Percentiles rank a stretch among this genome's conserved stretches.
Evolutionary conservation across 2,113 vertebrate genomes (phyloP).

Genomic region (Toxostoma redivivum): DNA sequence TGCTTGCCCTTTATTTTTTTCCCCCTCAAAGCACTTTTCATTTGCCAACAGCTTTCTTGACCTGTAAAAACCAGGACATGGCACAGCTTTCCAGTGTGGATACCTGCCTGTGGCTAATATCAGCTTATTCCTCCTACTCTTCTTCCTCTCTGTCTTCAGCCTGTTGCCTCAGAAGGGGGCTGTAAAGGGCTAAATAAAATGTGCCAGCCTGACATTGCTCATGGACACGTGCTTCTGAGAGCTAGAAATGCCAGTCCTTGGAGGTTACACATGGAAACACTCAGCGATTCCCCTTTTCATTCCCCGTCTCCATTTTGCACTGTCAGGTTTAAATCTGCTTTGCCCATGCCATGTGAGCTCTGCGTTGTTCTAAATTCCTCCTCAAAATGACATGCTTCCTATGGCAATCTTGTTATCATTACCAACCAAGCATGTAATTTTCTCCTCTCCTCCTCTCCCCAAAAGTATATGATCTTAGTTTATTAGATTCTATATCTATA

Average conservation of each 20-base stretch:
- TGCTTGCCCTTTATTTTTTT: rapidly evolving
- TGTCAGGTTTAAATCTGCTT: neutral
- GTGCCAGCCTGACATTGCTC: neutral
- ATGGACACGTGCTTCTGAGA: neutral
- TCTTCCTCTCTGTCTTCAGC: neutral
- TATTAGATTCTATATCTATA: conserved; percentile 12
- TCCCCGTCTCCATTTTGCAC: neutral
- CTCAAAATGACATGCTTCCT: conserved; percentile 4
- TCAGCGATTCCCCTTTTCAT: neutral
- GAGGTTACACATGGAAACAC: neutral
- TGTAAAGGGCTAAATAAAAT: neutral
- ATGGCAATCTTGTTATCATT: neutral
- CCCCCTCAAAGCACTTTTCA: neutral
- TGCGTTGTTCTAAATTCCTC: neutral
- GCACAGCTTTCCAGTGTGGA: neutral
- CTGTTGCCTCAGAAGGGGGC: neutral
- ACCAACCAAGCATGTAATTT: conserved; percentile 30
- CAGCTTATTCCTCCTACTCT: neutral
- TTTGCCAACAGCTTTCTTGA: neutral
- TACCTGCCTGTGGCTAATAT: neutral
- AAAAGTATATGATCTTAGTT: neutral
- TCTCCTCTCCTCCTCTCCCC: neutral
- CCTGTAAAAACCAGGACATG: neutral
- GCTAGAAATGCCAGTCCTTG: neutral
- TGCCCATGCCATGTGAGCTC: neutral